Percentiles rank a stretch among this genome's conserved stretches.
These are phyloP conservation scores for Molanna angustata DNA, from an alignment of 2,888 invertebrate species.

Conservation along the genomic window DNA sequence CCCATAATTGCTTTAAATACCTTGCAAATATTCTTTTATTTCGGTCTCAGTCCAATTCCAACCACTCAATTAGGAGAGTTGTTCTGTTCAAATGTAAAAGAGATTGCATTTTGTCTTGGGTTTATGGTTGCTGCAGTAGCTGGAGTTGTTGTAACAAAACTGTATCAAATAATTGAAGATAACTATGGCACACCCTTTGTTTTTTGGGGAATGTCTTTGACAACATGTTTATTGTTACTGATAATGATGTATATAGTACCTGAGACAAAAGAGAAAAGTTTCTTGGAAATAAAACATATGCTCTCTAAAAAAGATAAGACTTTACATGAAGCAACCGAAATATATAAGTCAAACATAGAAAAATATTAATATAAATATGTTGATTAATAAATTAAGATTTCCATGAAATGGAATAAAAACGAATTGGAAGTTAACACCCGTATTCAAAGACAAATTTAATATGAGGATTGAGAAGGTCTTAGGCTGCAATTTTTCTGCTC, in stretches of 20 bases:
- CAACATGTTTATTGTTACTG: conserved; percentile 46
- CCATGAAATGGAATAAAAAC: no score
- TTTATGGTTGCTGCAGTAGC: conserved; percentile 42
- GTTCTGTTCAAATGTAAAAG: conserved; percentile 26
- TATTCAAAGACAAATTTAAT: no score
- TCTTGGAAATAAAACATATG: conserved; percentile 54
- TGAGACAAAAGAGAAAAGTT: conserved; percentile 57
- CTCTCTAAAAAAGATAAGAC: conserved; percentile 35
- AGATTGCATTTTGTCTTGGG: conserved; percentile 24
- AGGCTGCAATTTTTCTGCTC: no score
- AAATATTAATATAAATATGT: no score
- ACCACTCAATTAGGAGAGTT: conserved; percentile 25
- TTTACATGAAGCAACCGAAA: no score
- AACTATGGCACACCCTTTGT: conserved; percentile 47
- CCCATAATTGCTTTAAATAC: conserved; percentile 24
- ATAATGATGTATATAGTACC: conserved; percentile 53
- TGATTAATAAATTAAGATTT: no score
- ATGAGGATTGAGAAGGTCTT: no score
- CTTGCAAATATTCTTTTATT: conserved; percentile 27
- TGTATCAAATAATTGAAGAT: conserved; percentile 51
- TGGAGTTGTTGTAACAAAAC: conserved; percentile 50
- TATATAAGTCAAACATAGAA: no score
- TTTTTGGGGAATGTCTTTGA: conserved; percentile 48
- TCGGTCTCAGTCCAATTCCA: conserved; percentile 26
- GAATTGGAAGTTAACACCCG: no score